Evolutionary conservation across 1,140 invertebrate genomes (phyloP), one percentile per base, ranked within the genome.

Genomic region (Hyposmocoma kahamanoa): DNA sequence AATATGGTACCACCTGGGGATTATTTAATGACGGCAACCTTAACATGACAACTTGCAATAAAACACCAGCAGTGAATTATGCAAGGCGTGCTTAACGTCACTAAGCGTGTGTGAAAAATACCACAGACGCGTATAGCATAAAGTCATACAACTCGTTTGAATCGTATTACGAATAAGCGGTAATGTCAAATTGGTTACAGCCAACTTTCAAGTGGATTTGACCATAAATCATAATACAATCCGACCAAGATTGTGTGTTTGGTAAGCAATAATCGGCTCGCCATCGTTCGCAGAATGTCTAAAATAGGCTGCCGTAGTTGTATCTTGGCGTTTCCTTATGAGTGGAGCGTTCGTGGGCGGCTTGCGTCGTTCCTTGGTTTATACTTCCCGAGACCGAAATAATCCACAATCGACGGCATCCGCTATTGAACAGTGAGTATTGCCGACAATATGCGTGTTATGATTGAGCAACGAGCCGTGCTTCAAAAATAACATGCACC

Each of bases 371-470:
- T 62, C 51, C 47, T 65, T 50, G 61, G 67, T 74, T 73, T 73
- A 74, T 73, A 62, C 70, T 77, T 80, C 69, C 74, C 72, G 72
- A 65, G 76, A 71, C 72, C 63, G 59, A 84, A 84, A 84, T 81
- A 84, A 62, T 72, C 66, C 60, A 75, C 71, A 75, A 80, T 82
- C 68, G 63, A 57, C 71, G 56, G 76, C 72, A 74, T 84, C 74
- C 78, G 76, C 67, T 78, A 77, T 74, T 71, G 69, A 71, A 73
- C 62, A 47, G 47, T 56, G 63, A 72, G 59, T 67, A 53, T 50
- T 52, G 50, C 53, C 42, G n/a, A 26, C 34, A 34, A 47, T 44
- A 53, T 48, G 47, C 44, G 38, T 56, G 47, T 56, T 62, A 43
- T 50, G 49, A 46, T 47, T 41, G 43, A 43, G 17, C 47, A 41